Conservation (phyloP, 2,888 invertebrate species). For the Cantharis flavilabris region DNA sequence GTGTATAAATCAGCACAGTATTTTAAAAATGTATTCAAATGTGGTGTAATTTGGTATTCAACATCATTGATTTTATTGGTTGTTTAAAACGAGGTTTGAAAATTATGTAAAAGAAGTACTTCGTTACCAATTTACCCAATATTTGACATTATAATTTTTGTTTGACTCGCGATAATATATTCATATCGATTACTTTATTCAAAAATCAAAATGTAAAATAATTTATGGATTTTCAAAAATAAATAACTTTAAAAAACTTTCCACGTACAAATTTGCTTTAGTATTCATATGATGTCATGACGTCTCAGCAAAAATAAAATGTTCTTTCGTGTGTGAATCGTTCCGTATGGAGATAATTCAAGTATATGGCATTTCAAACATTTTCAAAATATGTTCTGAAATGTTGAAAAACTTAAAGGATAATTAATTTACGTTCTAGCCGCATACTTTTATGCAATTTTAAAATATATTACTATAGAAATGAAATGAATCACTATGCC, state of each 20-base stretch:
- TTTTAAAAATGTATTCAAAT: not conserved
- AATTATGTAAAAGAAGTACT: not conserved
- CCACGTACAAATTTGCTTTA: conserved; percentile 42
- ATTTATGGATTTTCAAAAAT: not conserved
- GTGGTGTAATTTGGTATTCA: not conserved
- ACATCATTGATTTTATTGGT: not conserved
- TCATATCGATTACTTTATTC: not conserved
- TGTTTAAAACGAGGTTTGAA: not conserved
- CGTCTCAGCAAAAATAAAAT: conserved; percentile 51
- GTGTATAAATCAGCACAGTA: not conserved
- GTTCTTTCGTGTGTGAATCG: conserved; percentile 48
- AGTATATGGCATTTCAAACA: conserved; percentile 25
- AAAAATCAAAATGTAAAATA: not conserved
- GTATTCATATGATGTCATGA: conserved; percentile 49
- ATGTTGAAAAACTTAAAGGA: not conserved
- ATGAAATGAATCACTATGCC: not conserved
- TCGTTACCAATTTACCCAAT: not conserved
- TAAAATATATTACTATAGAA: not conserved
- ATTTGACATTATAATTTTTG: not conserved
- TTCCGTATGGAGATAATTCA: conserved; percentile 47
- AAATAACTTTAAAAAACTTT: conserved; percentile 37
- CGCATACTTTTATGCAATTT: not conserved
- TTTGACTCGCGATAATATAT: not conserved
- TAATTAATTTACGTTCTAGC: not conserved
- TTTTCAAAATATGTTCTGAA: not conserved